Evolutionary conservation across 2,113 vertebrate species (phyloP), one percentile per base, ranked within the genome.

Genomic region (Rhabdornis inornatus): DNA sequence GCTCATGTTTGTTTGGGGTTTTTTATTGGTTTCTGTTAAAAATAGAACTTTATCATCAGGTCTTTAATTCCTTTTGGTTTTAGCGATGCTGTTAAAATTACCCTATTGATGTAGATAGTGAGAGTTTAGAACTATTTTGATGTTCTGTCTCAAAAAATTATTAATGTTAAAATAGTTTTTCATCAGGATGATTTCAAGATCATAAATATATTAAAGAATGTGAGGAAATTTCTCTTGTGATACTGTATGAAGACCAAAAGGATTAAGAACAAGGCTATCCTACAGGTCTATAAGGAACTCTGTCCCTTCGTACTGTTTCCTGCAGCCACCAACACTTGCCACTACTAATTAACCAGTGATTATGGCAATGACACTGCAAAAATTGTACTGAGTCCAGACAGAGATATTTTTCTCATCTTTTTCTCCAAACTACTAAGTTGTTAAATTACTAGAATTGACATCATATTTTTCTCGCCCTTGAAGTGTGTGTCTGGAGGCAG

Each of bases 281-380:
- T 66, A 76, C 15, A 17, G 5, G 7, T 80, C 14, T 52, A 6
- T 42, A 78, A 78, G 13, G 22, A 74, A 6, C 17, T 64, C 3
- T 68, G 7, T 40, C 7, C 1, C 21, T 42, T 9, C 1, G 2
- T 24, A 35, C 0, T 2, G 0, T 40, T 70, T 79, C 28, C n/a
- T 61, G 37, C 5, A 60, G 15, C 21, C 1, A 20, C 15, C 7
- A 85, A 31, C 7, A 35, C 23, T 60, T 61, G 15, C 5, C 24
- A 35, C 15, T 70, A 30, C 4, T 53, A 49, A 53, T 57, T 79
- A 79, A 35, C 4, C 15, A 39, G 18, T n/a, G n/a, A 53, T 71
- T 72, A 49, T 81, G 37, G 15, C 33, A 79, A 59, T 63, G 30
- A 17, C 6, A 64, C 15, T 47, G 20, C 9, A 71, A 81, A 89